Conservation (phyloP, 2,888 invertebrate genomes). For the Cryptus viduatorius region DNA sequence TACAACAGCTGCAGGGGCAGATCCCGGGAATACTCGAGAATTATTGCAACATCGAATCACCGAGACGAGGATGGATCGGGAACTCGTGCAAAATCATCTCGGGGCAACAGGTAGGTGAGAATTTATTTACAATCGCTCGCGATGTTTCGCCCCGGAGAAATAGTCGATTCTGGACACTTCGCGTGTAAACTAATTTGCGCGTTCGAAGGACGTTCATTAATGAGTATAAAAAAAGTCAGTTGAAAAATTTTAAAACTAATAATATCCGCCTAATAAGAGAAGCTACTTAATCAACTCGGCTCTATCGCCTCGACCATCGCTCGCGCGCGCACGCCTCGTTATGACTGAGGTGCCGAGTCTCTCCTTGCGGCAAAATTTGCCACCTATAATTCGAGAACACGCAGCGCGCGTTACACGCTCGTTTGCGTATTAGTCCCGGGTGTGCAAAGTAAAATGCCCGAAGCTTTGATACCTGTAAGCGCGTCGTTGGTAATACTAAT, state of each 20-base stretch:
- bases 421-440: slow-evolving; percentile 1
- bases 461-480: slow-evolving; percentile 57
- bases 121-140: background rate
- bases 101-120: slow-evolving; percentile 50
- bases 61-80: slow-evolving; percentile 29
- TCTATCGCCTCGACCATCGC: slow-evolving; percentile 49
- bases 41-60: slow-evolving; percentile 50
- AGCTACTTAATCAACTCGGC: slow-evolving; percentile 46
- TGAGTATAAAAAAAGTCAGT: too few relatives aligned
- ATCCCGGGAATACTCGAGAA: slow-evolving; percentile 11
- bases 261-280: background rate
- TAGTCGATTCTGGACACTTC: background rate
- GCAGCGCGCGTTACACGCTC: slow-evolving; percentile 7
- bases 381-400: slow-evolving; percentile 11
- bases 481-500: slow-evolving; percentile 50
- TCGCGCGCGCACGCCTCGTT: slow-evolving; percentile 37
- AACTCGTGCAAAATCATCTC: slow-evolving; percentile 6
- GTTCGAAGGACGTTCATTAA: too few relatives aligned
- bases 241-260: too few relatives aligned
- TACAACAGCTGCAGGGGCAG: slow-evolving; percentile 34
- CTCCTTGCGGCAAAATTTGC: slow-evolving; percentile 35
- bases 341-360: slow-evolving; percentile 57
- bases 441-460: slow-evolving; percentile 22
- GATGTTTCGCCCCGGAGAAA: background rate
- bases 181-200: too few relatives aligned